Base-by-base conservation (phyloP, 2,888 invertebrate genomes). In the Pyrrhia umbra region DNA sequence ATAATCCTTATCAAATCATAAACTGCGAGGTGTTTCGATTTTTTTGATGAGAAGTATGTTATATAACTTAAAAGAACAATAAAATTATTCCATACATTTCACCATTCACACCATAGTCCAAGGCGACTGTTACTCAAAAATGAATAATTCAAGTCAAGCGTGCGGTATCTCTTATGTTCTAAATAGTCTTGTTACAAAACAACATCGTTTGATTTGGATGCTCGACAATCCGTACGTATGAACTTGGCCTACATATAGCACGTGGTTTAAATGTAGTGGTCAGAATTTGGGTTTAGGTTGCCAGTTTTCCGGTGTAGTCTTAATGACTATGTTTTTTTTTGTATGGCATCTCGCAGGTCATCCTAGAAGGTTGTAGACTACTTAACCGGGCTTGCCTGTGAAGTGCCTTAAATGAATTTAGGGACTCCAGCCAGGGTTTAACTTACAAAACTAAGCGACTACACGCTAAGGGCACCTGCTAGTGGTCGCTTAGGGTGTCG, bases 161-260 rank as follows among this genome's bases (percentile, higher is more conserved):
- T 42, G 40, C 57, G 71, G 75, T 49, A 15, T 75, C 51, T 75
- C 20, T 69, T 56, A 57, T 50, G 71, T 70, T 70, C 76, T 72
- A 70, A 72, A 58, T 72, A 70, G 72, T 45, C 30, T 20, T 63
- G 76, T 72, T 72, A 71, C 71, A 76, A 75, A 72, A 71, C 71
- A n/a, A 60, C 51, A 61, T 75, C 25, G 37, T 76, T 77, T 49
- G 73, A 80, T 80, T 63, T 52, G 40, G 55, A 80, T 77, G 69
- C 69, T 49, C 47, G 57, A 46, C 80, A 61, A 58, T 51, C 20
- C 60, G 59, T 61, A n/a, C 30, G n/a, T 16, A 34, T 66, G 74
- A 73, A 77, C 77, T 78, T 80, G 80, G 34, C 77, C 65, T 6
- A 73, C 47, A 42, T 78, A 43, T 13, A 1, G 27, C 68, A 63